These are phyloP conservation scores for Typhlichthys subterraneus DNA, from an alignment of 2,797 vertebrate genomes.

Conservation along the genomic window DNA sequence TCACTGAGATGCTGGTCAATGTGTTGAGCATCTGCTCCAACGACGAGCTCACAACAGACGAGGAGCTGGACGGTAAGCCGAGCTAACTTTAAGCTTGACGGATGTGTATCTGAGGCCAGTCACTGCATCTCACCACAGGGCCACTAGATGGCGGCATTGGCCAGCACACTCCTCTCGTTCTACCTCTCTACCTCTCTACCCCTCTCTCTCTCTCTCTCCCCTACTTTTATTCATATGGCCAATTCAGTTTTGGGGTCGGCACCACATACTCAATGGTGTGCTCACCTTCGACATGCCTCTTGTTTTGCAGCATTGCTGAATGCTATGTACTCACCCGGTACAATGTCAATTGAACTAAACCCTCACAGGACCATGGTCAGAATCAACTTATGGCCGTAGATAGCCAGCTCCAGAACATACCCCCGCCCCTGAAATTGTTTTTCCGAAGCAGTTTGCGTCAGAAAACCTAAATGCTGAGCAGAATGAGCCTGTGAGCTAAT, in stretches of 20 bases:
- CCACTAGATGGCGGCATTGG: conserved; percentile 53
- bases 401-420: conserved; percentile 1
- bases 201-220: not conserved
- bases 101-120: not conserved
- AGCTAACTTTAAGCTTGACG: not conserved
- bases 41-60: conserved; percentile 82
- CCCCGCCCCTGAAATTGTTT: conserved; percentile 24
- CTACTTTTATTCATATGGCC: too few species aligned
- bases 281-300: not conserved
- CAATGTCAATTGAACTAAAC: not conserved
- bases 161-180: not conserved
- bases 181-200: not conserved
- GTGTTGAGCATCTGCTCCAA: conserved; percentile 85
- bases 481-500: conserved; percentile 48
- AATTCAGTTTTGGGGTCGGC: too few species aligned
- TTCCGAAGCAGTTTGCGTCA: conserved; percentile 39
- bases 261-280: too few species aligned
- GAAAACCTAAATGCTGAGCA: conserved; percentile 30
- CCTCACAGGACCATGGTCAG: not conserved
- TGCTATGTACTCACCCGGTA: not conserved
- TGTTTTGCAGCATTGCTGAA: not conserved
- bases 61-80: conserved; percentile 81
- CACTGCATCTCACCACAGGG: conserved; percentile 2
- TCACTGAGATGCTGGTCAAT: conserved; percentile 85
- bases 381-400: not conserved